Conservation (phyloP, 1,140 invertebrate genomes). For the Bombus confusus region DNA sequence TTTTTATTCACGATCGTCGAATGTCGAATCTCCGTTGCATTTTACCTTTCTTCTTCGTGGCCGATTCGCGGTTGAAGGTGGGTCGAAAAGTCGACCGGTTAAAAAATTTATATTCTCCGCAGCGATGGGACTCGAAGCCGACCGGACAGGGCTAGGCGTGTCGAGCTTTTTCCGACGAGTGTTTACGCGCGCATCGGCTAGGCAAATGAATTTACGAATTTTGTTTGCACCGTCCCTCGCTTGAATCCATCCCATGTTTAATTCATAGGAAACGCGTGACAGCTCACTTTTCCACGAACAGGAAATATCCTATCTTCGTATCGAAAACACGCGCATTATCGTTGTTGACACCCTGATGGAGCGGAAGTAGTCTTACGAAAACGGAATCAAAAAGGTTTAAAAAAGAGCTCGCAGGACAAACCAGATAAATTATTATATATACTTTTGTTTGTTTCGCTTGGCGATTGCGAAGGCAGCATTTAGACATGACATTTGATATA, state of each 20-base stretch:
- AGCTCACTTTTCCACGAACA: slow-evolving; percentile 13
- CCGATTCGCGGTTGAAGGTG: neutral
- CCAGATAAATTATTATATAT: too few relatives aligned
- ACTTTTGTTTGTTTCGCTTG: too few relatives aligned
- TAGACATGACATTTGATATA: too few relatives aligned
- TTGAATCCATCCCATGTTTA: slow-evolving; percentile 48
- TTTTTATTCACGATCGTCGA: neutral
- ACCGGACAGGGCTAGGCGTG: neutral
- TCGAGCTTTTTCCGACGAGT: neutral
- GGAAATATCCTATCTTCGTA: slow-evolving; percentile 16
- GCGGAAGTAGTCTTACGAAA: neutral
- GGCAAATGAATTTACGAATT: slow-evolving; percentile 61
- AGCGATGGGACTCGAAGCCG: neutral
- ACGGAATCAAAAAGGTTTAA: neutral
- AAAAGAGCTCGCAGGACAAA: too few relatives aligned
- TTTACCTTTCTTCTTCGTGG: too few relatives aligned
- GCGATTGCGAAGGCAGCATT: too few relatives aligned
- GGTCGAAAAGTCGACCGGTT: slow-evolving; percentile 20
- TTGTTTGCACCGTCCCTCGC: slow-evolving; percentile 43
- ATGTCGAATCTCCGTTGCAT: neutral
- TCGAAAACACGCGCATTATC: neutral
- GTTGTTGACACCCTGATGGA: neutral
- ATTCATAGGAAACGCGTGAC: slow-evolving; percentile 45
- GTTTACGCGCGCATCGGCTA: slow-evolving; percentile 27
- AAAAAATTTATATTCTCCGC: slow-evolving; percentile 50